Evolutionary conservation across 2,888 invertebrate species (phyloP).

Genomic region (Pemphredon lugubris): DNA sequence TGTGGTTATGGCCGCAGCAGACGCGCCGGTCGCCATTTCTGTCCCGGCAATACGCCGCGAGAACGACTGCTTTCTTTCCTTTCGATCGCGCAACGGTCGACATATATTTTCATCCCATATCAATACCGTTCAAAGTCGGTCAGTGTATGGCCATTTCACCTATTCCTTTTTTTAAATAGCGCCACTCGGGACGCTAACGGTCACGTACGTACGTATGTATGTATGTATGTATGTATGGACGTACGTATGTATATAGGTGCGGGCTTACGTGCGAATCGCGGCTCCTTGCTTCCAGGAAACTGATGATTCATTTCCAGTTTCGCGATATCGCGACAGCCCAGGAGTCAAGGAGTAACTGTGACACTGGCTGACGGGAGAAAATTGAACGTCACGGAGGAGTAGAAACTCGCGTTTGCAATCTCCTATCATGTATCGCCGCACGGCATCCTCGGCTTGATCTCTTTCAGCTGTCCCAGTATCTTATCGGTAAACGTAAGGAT

Average conservation of each 20-base stretch:
- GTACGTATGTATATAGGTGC: conserved; percentile 14
- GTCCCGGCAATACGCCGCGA: conserved; percentile 67
- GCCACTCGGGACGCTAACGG: too few species aligned
- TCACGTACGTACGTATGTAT: conserved; percentile 13
- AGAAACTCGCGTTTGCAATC: conserved; percentile 32
- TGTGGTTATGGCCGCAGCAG: conserved; percentile 78
- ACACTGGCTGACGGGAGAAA: conserved; percentile 35
- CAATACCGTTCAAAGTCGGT: too few species aligned
- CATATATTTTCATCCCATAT: too few species aligned
- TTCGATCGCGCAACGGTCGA: conserved; percentile 29
- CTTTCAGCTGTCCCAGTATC: conserved; percentile 17
- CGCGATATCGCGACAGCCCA: conserved; percentile 47
- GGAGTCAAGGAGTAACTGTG: conserved; percentile 32
- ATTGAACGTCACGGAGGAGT: conserved; percentile 31
- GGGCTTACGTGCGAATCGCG: conserved; percentile 39
- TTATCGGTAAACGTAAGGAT: conserved; percentile 14
- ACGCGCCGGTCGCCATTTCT: conserved; percentile 80
- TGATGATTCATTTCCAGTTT: conserved; percentile 66
- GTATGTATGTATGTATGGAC: conserved; percentile 14
- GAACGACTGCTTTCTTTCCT: conserved; percentile 56
- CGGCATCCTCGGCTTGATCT: conserved; percentile 23
- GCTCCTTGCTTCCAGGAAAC: conserved; percentile 60
- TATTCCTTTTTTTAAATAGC: too few species aligned
- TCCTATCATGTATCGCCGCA: conserved; percentile 23
- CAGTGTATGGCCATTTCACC: too few species aligned